Evolutionary conservation across 2,888 invertebrate genomes (phyloP).

Genomic region (Orthosia gracilis): DNA sequence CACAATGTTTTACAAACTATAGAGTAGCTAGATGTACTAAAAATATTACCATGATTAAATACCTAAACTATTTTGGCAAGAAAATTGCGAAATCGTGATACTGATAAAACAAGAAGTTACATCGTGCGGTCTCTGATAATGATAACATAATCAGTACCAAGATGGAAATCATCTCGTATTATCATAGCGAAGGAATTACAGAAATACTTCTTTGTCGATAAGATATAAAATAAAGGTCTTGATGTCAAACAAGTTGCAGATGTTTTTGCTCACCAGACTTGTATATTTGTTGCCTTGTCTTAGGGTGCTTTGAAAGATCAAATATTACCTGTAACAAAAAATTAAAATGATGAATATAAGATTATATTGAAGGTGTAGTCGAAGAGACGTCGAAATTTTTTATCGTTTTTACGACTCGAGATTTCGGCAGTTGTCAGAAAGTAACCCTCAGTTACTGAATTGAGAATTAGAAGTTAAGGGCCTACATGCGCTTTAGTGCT

Average conservation of each 20-base stretch:
- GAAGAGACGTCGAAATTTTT: too few relatives aligned
- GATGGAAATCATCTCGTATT: conserved; percentile 34
- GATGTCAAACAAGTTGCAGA: neutral
- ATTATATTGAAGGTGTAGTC: neutral
- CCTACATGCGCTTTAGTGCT: too few relatives aligned
- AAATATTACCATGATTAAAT: neutral
- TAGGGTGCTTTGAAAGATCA: neutral
- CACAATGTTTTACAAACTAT: neutral
- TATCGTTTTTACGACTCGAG: too few relatives aligned
- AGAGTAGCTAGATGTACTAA: neutral
- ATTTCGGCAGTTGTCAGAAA: too few relatives aligned
- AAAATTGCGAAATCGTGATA: conserved; percentile 11
- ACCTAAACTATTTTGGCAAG: neutral
- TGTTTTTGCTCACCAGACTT: neutral
- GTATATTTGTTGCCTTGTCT: neutral
- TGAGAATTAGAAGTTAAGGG: too few relatives aligned
- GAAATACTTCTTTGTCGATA: conserved; percentile 5
- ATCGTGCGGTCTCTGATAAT: conserved; percentile 7
- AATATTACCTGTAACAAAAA: conserved; percentile 12
- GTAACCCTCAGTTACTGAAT: too few relatives aligned
- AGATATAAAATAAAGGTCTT: neutral
- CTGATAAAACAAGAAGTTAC: conserved; percentile 27
- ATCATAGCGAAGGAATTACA: conserved; percentile 19
- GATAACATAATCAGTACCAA: conserved; percentile 37
- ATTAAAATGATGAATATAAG: neutral